phyloP scores from a whole-genome alignment of 2,888 invertebrate genomes.

The Acronicta aceris region DNA sequence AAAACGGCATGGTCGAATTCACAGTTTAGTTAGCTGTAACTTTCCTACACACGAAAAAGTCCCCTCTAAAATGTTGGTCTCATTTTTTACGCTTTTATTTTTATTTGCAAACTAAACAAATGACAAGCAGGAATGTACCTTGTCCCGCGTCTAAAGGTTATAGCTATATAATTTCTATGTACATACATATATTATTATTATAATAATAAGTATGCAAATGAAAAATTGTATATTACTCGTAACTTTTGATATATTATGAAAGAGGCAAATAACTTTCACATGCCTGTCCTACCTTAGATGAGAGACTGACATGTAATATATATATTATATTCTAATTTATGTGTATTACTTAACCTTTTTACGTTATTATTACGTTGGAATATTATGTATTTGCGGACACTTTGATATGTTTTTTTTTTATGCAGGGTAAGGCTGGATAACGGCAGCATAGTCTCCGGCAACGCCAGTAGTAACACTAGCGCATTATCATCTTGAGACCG shows the following conservation, averaged over 20 bases:
- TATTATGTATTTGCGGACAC: no score
- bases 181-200: neutral
- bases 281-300: constrained; percentile 32
- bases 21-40: constrained; percentile 42
- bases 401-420: no score
- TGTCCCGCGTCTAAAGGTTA: constrained; percentile 22
- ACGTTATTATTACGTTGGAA: no score
- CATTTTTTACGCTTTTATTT: constrained; percentile 27
- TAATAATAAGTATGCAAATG: no score
- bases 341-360: no score
- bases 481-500: no score
- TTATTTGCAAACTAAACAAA: constrained; percentile 43
- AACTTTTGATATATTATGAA: constrained; percentile 21
- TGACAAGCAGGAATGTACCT: constrained; percentile 10
- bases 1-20: constrained; percentile 43
- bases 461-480: no score
- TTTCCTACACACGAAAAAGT: constrained; percentile 38
- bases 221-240: no score
- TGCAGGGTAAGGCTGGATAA: no score
- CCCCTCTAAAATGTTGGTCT: constrained; percentile 25
- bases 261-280: constrained; percentile 27
- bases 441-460: no score
- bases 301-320: no score
- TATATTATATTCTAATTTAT: no score
- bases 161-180: neutral